Evolutionary conservation across 2,113 vertebrate species (phyloP).

Genomic region (Charina bottae): DNA sequence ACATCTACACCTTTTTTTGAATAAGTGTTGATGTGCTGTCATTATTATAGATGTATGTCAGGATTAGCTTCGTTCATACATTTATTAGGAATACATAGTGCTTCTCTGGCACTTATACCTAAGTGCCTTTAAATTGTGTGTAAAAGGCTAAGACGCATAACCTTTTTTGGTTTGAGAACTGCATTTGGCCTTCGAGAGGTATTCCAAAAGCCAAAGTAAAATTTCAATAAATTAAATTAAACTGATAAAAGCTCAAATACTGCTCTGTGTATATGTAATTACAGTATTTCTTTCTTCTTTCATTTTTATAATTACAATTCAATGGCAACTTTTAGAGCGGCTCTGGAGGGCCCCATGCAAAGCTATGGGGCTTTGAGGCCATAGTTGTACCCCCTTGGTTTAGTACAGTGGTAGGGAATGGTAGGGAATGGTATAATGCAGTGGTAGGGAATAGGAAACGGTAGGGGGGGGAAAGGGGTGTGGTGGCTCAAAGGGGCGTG

Average conservation of each 20-base stretch:
- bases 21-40: neutral
- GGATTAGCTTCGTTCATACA: neutral
- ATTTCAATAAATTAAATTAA: neutral
- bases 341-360: neutral
- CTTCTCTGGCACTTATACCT: neutral
- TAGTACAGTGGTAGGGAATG: neutral
- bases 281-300: neutral
- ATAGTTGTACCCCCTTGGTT: neutral
- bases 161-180: no score
- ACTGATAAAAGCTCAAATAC: neutral
- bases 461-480: no score
- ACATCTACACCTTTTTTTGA: neutral
- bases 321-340: neutral
- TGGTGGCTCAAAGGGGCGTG: no score
- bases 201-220: neutral
- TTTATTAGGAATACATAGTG: constrained; percentile 4
- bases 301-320: neutral
- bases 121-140: constrained; percentile 2
- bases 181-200: neutral
- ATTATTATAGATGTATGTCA: neutral
- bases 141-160: no score
- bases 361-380: neutral
- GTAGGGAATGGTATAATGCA: no score
- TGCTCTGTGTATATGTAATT: neutral
- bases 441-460: no score